phyloP scores from a whole-genome alignment of 2,888 invertebrate species.

The Pandemis cinnamomeana region DNA sequence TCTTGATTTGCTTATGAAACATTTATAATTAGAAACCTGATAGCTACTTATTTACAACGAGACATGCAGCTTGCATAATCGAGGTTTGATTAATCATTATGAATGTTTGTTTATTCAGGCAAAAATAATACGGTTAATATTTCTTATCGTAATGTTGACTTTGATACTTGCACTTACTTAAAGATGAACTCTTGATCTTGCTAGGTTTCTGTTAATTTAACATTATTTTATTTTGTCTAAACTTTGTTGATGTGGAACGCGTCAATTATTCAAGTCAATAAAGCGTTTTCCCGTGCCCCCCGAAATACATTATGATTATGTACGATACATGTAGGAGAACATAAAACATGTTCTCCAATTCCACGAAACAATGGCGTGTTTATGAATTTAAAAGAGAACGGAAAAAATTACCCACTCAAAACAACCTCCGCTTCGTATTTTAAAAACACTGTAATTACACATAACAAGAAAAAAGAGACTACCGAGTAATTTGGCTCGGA shows the following conservation, averaged over 20 bases:
- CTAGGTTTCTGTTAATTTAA: too few species aligned
- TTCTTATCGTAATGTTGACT: slow-evolving; percentile 10
- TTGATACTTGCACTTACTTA: neutral
- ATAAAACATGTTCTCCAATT: slow-evolving; percentile 52
- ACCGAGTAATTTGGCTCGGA: neutral
- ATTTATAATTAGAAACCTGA: slow-evolving; percentile 33
- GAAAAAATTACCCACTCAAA: slow-evolving; percentile 5
- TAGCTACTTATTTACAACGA: slow-evolving; percentile 18
- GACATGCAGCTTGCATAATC: slow-evolving; percentile 19
- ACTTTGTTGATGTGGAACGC: too few species aligned
- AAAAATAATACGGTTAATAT: slow-evolving; percentile 35
- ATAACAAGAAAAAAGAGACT: slow-evolving; percentile 10
- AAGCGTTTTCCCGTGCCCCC: neutral
- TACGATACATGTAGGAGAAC: slow-evolving; percentile 1
- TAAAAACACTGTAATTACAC: slow-evolving; percentile 15
- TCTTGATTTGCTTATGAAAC: slow-evolving; percentile 25
- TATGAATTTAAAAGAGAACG: slow-evolving; percentile 16
- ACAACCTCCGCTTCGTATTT: slow-evolving; percentile 4
- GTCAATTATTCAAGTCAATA: too few species aligned
- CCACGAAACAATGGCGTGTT: slow-evolving; percentile 52
- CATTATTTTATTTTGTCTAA: too few species aligned
- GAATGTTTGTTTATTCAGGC: slow-evolving; percentile 3
- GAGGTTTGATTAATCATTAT: slow-evolving; percentile 13
- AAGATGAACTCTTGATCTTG: too few species aligned
- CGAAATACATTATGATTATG: neutral